Evolutionary conservation across 2,113 vertebrate genomes (phyloP), one percentile per base, ranked within the genome.

Genomic region (Sylvia atricapilla): DNA sequence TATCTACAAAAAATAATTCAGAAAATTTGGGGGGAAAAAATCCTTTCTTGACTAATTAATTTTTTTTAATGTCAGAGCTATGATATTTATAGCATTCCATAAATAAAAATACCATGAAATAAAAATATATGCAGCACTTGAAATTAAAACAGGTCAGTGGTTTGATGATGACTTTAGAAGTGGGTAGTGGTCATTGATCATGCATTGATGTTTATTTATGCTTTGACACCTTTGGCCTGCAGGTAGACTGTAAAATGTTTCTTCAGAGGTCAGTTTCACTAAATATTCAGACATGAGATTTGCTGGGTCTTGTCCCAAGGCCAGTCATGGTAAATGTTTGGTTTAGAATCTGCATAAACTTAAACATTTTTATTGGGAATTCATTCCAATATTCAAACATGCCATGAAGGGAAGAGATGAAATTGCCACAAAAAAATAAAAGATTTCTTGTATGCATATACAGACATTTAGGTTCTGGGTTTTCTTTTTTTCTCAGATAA

Each of bases 121-220:
- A 94, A 97, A 96, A 97, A 96, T 96, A 97, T 96, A 94, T 53
- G 76, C 37, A 80, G 30, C 68, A 81, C 47, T 92, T 95, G 89
- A 94, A 96, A 96, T 74, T 80, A 56, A 94, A 94, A 96, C 66
- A 96, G 79, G 73, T 37, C 87, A 96, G 87, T 70, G 92, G 86
- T 96, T 95, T 95, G 69, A 80, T 92, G 95, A 94, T 86, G 96
- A 50, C 72, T 96, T 98, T 79, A 94, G 90, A 98, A 98, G 94
- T 96, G 90, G 94, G 93, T 85, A 97, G 68, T 53, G 49, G 86
- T 94, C 76, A 95, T 87, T 94, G 90, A 88, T 88, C 66, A 70
- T 87, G 59, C 50, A 73, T 82, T 94, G 67, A 87, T 92, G 86
- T 88, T 95, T 97, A 94, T 96, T 97, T 96, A 90, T 85, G 60